Evolutionary conservation across 2,888 invertebrate species (phyloP), one percentile per base, ranked within the genome.

Genomic region (Cerceris ruficornis): DNA sequence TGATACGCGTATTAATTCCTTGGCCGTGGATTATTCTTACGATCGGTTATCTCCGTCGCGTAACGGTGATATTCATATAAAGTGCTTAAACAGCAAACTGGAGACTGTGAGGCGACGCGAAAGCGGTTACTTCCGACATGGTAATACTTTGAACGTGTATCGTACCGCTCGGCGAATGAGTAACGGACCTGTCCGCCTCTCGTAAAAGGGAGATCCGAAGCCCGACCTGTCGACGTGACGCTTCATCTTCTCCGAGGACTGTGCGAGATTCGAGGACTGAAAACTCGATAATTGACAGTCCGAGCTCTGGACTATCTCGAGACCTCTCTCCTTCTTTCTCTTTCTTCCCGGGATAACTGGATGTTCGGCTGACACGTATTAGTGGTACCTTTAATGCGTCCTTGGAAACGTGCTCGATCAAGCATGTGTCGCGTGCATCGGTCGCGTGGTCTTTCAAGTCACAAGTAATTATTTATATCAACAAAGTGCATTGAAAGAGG

Each of bases 201-300:
- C 85, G 80, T 79, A 82, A 85, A 80, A 80, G 85, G 85, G 73
- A 77, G 74, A 60, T 75, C 69, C 72, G 69, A 79, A 59, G 72
- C 59, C 62, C 57, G 73, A 72, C 85, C 86, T 77, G 85, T 84
- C 83, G 86, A 86, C 85, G 82, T 83, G 86, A 87, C 86, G 86
- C 86, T 87, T 88, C 88, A 87, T 89, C 87, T 88, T 87, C 87
- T 79, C 81, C 73, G 80, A 54, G 82, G 76, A 82, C 85, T 81
- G 83, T 75, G 82, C 68, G 80, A 77, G 78, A 72, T 82, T 86
- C 80, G 75, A 81, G 69, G 80, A 72, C 72, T 74, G 82, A 83
- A 82, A 82, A 82, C 69, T 61, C 78, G 81, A 83, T 88, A 89
- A 89, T 88, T 88, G 88, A 88, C 88, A 88, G 86, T 75, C 69